These are phyloP conservation scores for Cynopterus brachyotis DNA, from an alignment of 2,113 vertebrate species.

Conservation along the genomic window DNA sequence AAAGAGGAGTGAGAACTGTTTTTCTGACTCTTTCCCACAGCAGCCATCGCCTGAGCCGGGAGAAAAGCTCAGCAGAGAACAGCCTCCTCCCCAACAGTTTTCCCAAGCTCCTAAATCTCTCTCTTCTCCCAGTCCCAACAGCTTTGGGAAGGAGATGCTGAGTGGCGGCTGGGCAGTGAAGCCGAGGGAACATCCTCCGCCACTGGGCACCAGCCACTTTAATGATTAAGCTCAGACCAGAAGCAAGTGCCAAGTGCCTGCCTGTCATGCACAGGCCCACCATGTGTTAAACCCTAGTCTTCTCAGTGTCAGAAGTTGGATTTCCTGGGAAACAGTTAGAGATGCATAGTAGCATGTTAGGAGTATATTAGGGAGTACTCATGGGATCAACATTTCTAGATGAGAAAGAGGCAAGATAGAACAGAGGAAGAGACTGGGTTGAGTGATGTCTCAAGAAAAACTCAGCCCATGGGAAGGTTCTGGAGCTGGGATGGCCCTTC, in stretches of 20 bases:
- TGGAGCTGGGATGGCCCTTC: background rate
- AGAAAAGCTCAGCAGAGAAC: background rate
- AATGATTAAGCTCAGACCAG: background rate
- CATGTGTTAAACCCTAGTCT: background rate
- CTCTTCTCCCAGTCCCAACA: background rate
- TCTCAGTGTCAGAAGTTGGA: background rate
- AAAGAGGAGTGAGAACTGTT: slow-evolving; percentile 35
- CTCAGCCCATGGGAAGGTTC: background rate
- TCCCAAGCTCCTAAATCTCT: slow-evolving; percentile 47
- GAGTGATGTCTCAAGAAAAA: background rate
- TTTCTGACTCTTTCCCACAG: slow-evolving; percentile 42
- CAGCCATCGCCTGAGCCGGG: background rate
- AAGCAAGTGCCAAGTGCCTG: background rate
- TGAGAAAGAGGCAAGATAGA: background rate
- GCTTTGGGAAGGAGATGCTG: background rate
- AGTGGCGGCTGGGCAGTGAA: background rate
- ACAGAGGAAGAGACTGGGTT: background rate
- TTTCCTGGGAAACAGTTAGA: background rate
- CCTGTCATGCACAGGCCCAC: too few species aligned
- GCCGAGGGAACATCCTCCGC: background rate
- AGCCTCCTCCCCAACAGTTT: background rate
- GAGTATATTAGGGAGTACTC: background rate
- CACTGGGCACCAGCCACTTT: background rate
- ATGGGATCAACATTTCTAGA: background rate
- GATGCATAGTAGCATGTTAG: background rate